Evolutionary conservation across 2,888 invertebrate genomes (phyloP), one percentile per base, ranked within the genome.

Genomic region (Epinotia bilunana): DNA sequence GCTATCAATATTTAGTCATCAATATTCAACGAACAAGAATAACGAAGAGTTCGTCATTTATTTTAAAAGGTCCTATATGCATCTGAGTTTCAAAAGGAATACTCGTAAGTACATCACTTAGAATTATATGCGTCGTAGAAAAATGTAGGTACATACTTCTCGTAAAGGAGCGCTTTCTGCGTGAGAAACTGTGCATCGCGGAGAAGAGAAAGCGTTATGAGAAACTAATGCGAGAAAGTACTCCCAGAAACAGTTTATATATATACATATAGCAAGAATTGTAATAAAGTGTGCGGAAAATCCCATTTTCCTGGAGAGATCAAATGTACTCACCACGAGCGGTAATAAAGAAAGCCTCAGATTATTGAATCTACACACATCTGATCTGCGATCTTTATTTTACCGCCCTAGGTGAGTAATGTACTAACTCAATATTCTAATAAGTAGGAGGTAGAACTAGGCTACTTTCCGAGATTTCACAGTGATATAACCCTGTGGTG

Each of bases 1-100:
- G 39, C 39, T 39, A 39, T n/a, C 13, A 16, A 28, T 60, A 60
- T 16, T n/a, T 61, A 18, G 39, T 23, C 49, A 65, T 67, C 53
- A 28, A 67, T 67, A 55, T 55, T 55, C 65, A 67, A 67, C 33
- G 13, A 33, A 18, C 18, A 55, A 39, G n/a, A 39, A 57, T 57
- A 68, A 20, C 20, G 39, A 39, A 57, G 39, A 28, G 18, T 16
- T 16, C 12, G 4, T 64, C 3, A 18, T 1, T 28, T 12, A 28
- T n/a, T 33, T 5, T 12, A 43, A 43, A 62, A 62, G 62, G 62
- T 62, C 62, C 18, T 62, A 39, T 39, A 3, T 62, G 18, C 43
- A 43, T 62, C 20, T 33, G 9, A 39, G 12, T 12, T 62, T 62
- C 39, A 6, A 16, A 1, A 16, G 13, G 16, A 49, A 16, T 49